Evolutionary conservation across 1,140 invertebrate species (phyloP).

Genomic region (Leptinotarsa lineolata): DNA sequence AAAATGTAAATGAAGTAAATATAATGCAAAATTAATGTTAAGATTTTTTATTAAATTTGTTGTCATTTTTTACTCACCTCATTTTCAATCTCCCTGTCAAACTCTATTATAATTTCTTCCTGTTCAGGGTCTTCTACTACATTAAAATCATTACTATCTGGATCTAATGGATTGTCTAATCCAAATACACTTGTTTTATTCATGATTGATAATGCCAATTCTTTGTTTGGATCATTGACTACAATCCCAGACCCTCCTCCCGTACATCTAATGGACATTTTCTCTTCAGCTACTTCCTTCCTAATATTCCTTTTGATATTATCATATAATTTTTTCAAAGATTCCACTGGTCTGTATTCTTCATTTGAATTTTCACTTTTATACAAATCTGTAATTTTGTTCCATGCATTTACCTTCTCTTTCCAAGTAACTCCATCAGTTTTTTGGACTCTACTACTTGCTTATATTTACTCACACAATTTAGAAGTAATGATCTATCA

Average conservation of each 20-base stretch:
- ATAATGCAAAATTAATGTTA: no score
- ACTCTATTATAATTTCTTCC: no score
- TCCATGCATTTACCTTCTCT: conserved; percentile 27
- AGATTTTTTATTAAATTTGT: no score
- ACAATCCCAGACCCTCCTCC: conserved; percentile 20
- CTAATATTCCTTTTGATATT: conserved; percentile 29
- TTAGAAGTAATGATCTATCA: conserved; percentile 19
- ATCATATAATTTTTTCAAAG: conserved; percentile 32
- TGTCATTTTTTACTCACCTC: no score
- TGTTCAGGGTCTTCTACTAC: no score
- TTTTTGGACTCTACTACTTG: conserved; percentile 28
- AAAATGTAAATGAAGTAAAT: no score
- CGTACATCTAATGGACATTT: conserved; percentile 20
- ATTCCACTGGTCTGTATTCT: conserved; percentile 9
- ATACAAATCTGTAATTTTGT: conserved; percentile 26
- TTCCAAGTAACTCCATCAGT: conserved; percentile 24
- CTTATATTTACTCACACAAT: conserved; percentile 26
- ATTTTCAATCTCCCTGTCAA: no score
- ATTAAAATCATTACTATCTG: conserved; percentile 2
- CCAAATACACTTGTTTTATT: conserved; percentile 32
- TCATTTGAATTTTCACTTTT: conserved; percentile 7
- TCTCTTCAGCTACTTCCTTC: conserved; percentile 28
- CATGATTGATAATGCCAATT: conserved; percentile 23
- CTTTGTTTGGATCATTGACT: not conserved
- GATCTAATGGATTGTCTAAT: conserved; percentile 23